phyloP scores from a whole-genome alignment of 2,888 invertebrate species.

The Macrosiphum euphorbiae region DNA sequence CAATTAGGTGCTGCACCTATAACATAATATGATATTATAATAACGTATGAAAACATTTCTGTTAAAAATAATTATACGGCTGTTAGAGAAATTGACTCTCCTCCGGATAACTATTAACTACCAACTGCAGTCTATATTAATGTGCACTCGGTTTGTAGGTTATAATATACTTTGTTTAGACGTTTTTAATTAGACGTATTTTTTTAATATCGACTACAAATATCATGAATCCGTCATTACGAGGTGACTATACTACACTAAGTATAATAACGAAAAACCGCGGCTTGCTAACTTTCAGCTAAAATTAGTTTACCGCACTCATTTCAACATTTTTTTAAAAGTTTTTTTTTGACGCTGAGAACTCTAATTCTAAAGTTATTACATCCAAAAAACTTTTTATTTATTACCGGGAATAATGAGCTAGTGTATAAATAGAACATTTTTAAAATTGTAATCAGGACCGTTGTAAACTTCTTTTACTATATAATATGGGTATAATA shows the following conservation, averaged over 20 bases:
- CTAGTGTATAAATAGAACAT: neutral
- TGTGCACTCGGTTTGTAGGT: neutral
- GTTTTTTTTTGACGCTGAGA: neutral
- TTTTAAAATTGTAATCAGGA: neutral
- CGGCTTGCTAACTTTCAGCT: neutral
- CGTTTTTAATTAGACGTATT: neutral
- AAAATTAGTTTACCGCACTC: neutral
- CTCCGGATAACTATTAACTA: neutral
- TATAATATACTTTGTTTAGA: neutral
- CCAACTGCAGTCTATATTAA: no score
- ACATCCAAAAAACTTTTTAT: no score
- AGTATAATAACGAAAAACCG: neutral
- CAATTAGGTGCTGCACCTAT: neutral
- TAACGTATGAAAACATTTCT: neutral
- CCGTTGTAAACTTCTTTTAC: neutral
- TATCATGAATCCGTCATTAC: neutral
- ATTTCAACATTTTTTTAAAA: neutral
- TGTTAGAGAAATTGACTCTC: neutral
- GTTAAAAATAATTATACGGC: neutral
- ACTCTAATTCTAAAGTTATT: neutral
- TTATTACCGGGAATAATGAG: neutral
- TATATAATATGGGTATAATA: neutral
- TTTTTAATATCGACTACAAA: neutral
- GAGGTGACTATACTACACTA: neutral
- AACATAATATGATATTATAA: neutral